phyloP scores from a whole-genome alignment of 2,888 invertebrate genomes.

The Vesta saturnalis region DNA sequence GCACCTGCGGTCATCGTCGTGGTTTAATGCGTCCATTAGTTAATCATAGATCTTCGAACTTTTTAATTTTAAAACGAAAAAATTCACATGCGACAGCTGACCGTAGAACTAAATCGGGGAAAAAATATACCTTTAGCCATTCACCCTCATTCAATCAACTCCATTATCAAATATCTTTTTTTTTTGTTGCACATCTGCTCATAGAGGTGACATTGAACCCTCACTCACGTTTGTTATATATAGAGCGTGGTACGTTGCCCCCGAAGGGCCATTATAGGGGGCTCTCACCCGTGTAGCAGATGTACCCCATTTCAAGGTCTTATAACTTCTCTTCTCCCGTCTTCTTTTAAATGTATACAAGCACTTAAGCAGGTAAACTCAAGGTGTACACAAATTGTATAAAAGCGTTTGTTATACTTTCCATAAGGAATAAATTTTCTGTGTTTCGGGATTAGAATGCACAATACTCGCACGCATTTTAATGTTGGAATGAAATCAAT shows the following conservation, averaged over 20 bases:
- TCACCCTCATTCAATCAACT: constrained; percentile 33
- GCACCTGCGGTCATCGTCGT: too few species aligned
- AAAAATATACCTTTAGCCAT: constrained; percentile 19
- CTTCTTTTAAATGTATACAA: constrained; percentile 5
- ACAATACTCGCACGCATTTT: too few species aligned
- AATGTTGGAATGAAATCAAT: too few species aligned
- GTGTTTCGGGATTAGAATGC: too few species aligned
- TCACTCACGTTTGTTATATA: constrained; percentile 23
- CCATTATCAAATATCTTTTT: constrained; percentile 33
- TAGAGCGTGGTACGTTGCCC: constrained; percentile 34
- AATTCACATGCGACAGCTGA: neutral
- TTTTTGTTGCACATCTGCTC: constrained; percentile 38
- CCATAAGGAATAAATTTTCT: too few species aligned
- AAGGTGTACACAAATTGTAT: constrained; percentile 21
- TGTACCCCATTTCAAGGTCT: constrained; percentile 38
- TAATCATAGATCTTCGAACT: too few species aligned
- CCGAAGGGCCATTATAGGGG: constrained; percentile 37
- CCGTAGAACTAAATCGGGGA: neutral
- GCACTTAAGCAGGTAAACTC: constrained; percentile 28
- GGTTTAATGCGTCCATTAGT: too few species aligned
- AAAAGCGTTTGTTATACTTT: too few species aligned
- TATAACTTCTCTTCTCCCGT: neutral
- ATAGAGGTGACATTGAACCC: constrained; percentile 36
- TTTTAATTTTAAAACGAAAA: neutral
- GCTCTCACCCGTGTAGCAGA: constrained; percentile 40